Evolutionary conservation across 2,888 invertebrate species (phyloP).

Genomic region (Agrotis puta): DNA sequence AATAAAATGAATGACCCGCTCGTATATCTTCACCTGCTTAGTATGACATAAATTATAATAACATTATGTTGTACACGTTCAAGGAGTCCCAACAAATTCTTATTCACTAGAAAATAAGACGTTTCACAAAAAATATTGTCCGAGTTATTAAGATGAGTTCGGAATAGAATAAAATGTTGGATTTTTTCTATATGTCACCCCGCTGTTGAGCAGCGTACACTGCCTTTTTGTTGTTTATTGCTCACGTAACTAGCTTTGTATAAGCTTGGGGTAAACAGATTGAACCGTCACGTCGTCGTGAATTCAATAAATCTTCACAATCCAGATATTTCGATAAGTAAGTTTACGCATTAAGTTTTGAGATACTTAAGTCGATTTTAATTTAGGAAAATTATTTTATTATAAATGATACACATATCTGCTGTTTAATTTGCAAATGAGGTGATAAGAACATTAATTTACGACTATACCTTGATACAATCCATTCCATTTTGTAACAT

Average conservation of each 20-base stretch:
- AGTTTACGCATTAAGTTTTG: constrained; percentile 1
- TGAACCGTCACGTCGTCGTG: constrained; percentile 20
- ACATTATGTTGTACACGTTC: constrained; percentile 90
- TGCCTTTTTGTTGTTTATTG: constrained; percentile 74
- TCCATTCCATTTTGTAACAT: constrained; percentile 14
- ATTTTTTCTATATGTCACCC: constrained; percentile 77
- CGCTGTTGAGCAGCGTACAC: constrained; percentile 74
- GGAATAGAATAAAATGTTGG: constrained; percentile 81
- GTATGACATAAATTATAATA: constrained; percentile 91
- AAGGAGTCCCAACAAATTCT: constrained; percentile 90
- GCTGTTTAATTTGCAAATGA: constrained; percentile 24
- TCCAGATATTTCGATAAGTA: constrained; percentile 15
- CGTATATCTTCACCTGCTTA: constrained; percentile 91
- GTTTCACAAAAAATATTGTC: constrained; percentile 85
- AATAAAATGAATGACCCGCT: constrained; percentile 90
- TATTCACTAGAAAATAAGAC: constrained; percentile 89
- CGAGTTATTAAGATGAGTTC: constrained; percentile 82
- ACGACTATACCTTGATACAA: constrained; percentile 11
- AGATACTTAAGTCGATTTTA: background rate
- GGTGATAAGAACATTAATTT: constrained; percentile 18
- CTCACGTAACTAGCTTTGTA: constrained; percentile 75
- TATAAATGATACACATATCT: background rate
- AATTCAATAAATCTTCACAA: constrained; percentile 8
- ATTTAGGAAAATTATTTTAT: background rate
- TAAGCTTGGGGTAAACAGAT: constrained; percentile 39